Evolutionary conservation across 2,888 invertebrate species (phyloP), one percentile per base, ranked within the genome.

Genomic region (Tenthredo scrophulariae): DNA sequence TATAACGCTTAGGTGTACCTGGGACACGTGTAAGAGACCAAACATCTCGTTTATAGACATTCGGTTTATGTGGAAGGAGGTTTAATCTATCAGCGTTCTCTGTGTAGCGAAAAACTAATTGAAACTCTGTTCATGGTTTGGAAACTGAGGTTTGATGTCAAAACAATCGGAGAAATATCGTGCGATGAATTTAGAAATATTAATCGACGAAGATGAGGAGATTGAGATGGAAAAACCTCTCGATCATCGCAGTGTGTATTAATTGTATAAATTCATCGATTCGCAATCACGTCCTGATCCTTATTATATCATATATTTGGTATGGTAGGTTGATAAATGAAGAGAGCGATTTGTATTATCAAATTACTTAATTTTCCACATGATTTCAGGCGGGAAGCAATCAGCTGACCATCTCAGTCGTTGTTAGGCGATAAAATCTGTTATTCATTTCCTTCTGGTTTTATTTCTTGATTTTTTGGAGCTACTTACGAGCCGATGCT

Each of bases 81-180:
- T 37, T 79, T 58, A 58, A 58, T 58, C n/a, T 10, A n/a, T n/a
- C 37, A 22, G 37, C 37, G 22, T 10, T 26, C 22, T 37, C 40
- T 15, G 58, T 22, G 40, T 10, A 22, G 10, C 15, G 62, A 46
- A 67, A 83, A 83, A 46, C 67, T 29, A 46, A 83, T 83, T 43
- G 65, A 82, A 82, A 82, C 65, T 43, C 46, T 10, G 22, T 43
- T 82, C 58, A 43, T 29, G 82, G 65, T 43, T 43, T 67, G 0
- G 46, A 29, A 67, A 43, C 46, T 13, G 67, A 83, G 43, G 33
- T 67, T 46, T 9, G 18, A 67, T 67, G 82, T 82, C 82, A 82
- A 82, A 82, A 82, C 43, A 82, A 43, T 13, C 33, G 58, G 29
- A 65, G 67, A 82, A 82, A 82, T 29, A 82, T 82, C 29, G 82